Evolutionary conservation across 2,888 invertebrate genomes (phyloP).

Genomic region (Masnerella sp.): DNA sequence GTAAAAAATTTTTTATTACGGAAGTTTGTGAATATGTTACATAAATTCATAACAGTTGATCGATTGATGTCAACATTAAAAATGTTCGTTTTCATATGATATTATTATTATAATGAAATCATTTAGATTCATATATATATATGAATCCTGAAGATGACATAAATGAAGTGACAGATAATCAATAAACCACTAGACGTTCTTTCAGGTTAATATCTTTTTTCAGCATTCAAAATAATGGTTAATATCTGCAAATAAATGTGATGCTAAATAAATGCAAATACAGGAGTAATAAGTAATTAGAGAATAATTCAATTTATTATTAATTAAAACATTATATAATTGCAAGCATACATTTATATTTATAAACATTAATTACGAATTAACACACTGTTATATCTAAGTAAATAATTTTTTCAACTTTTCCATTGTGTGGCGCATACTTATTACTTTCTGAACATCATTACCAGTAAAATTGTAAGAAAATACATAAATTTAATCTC

Average conservation of each 20-base stretch:
- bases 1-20: neutral
- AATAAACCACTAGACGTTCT: constrained; percentile 14
- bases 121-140: constrained; percentile 10
- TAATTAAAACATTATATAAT: constrained; percentile 13
- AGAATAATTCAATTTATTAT: neutral
- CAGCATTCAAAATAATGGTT: constrained; percentile 2
- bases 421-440: too few species aligned
- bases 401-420: too few species aligned
- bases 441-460: constrained; percentile 14
- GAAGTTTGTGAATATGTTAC: neutral
- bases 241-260: neutral
- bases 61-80: neutral
- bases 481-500: constrained; percentile 38
- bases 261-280: too few species aligned
- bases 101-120: constrained; percentile 6
- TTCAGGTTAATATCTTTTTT: constrained; percentile 21
- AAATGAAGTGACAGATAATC: constrained; percentile 18
- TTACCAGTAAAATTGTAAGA: constrained; percentile 28
- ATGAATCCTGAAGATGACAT: constrained; percentile 20
- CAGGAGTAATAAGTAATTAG: neutral
- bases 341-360: too few species aligned
- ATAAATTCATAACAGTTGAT: neutral
- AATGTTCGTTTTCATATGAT: neutral
- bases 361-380: too few species aligned
- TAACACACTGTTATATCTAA: too few species aligned